These are phyloP conservation scores for Salvator merianae DNA, from an alignment of 2,113 vertebrate genomes.

Conservation along the genomic window DNA sequence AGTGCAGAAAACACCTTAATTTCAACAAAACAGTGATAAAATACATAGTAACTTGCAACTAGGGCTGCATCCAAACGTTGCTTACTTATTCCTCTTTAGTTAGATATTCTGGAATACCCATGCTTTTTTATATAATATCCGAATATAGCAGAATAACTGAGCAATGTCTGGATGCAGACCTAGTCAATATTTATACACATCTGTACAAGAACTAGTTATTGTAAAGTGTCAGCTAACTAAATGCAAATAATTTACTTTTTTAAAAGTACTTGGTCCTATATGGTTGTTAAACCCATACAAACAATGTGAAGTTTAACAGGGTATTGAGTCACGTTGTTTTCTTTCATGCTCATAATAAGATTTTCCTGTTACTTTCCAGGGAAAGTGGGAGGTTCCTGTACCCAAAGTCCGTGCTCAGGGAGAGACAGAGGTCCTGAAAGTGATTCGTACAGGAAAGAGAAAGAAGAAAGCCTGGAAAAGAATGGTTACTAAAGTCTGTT, in stretches of 20 bases:
- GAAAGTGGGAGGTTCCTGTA: slow-evolving; percentile 97
- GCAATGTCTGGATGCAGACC: too few relatives aligned
- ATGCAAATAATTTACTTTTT: not conserved
- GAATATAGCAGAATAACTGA: too few relatives aligned
- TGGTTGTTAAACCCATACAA: not conserved
- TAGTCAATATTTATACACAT: not conserved
- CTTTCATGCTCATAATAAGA: not conserved
- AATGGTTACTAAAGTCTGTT: slow-evolving; percentile 99
- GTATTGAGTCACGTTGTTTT: not conserved
- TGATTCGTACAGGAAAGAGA: slow-evolving; percentile 93
- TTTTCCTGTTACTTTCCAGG: slow-evolving; percentile 69
- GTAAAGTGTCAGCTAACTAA: too few relatives aligned
- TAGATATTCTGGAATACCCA: too few relatives aligned
- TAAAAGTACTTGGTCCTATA: not conserved
- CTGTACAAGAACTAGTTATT: not conserved
- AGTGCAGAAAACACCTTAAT: too few relatives aligned
- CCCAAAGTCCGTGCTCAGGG: slow-evolving; percentile 97
- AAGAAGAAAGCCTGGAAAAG: slow-evolving; percentile 99
- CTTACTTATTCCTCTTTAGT: too few relatives aligned
- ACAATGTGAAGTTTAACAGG: not conserved
- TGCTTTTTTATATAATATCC: too few relatives aligned
- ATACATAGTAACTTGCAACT: not conserved
- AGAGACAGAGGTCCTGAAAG: slow-evolving; percentile 96
- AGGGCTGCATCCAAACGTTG: too few relatives aligned
- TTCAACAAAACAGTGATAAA: too few relatives aligned